Evolutionary conservation across 2,113 vertebrate genomes (phyloP), one percentile per base, ranked within the genome.

Genomic region (Tenrec ecaudatus): DNA sequence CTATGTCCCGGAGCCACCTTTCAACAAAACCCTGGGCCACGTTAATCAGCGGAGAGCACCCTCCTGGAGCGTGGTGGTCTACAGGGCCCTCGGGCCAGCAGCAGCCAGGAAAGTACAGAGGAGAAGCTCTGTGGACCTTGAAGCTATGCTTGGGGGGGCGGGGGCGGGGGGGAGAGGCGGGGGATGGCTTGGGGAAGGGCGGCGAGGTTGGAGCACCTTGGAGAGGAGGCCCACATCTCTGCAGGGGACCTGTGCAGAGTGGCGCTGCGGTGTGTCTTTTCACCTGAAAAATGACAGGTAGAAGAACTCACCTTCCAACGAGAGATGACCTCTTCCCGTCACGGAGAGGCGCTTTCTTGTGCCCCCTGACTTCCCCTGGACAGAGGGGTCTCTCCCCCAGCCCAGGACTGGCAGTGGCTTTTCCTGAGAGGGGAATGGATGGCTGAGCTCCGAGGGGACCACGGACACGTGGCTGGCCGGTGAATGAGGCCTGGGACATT

Each of bases 401-500:
- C 0, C 0, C 3, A 4, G 47, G 22, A 43, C 6, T 31, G n/a
- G 53, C 3, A 0, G 1, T 36, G 29, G 53, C 82, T 92, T 88
- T 90, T 90, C 89, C 93, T 36, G 82, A 80, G 68, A 71, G 27
- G 75, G 23, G 81, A 60, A 95, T 94, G 92, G 94, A 82, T 66
- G 94, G 82, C 86, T 89, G 92, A 92, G 84, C 36, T 23, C 3
- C 60, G 60, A 94, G 91, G 94, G 47, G 71, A 88, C 64, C 68
- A 53, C 73, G 9, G 75, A 78, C 88, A 89, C 89, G 90, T 93
- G 88, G 71, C 17, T 71, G 97, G 83, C 93, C 85, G 22, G 73
- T 87, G 89, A 94, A 66, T 40, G n/a, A 89, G 22, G 71, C 38
- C 95, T 93, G 71, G 62, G 79, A 94, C 80, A 94, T 86, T 93